A percentile compares a stretch with the other conserved stretches of the same genome.
Conservation (phyloP, 2,113 vertebrate species). For the Seriola aureovittata region DNA sequence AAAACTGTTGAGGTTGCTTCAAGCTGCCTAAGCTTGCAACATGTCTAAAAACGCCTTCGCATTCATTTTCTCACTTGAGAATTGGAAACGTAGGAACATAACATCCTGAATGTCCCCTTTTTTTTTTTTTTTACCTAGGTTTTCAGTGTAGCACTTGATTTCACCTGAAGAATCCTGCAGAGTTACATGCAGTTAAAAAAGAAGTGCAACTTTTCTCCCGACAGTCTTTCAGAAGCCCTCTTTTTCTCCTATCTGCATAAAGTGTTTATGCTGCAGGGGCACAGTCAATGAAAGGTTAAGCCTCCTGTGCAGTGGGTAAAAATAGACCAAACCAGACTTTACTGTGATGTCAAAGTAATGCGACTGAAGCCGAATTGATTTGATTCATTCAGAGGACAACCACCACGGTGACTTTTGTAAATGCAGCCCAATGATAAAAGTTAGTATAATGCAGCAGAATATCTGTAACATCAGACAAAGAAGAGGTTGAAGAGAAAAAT, state of each 20-base stretch:
- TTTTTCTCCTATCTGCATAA: background rate
- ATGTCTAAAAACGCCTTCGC: background rate
- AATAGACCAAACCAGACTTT: conserved; percentile 34
- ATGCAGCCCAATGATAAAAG: background rate
- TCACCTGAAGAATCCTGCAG: conserved; percentile 28
- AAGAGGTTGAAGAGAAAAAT: background rate
- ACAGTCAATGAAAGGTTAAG: conserved; percentile 54
- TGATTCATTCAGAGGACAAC: conserved; percentile 3
- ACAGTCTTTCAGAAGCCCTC: conserved; percentile 10
- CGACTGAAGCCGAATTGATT: background rate
- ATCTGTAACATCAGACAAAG: background rate
- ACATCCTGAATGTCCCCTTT: conserved; percentile 42
- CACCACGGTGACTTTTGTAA: background rate
- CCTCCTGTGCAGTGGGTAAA: conserved; percentile 31
- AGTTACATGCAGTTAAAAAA: conserved; percentile 1
- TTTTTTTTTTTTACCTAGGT: background rate
- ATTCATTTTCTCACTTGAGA: background rate
- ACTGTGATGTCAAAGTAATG: conserved; percentile 34
- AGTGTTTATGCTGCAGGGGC: conserved; percentile 48
- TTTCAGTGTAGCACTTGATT: background rate
- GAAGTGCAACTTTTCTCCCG: conserved; percentile 8
- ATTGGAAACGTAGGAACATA: background rate
- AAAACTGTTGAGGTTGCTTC: conserved; percentile 5
- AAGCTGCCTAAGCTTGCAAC: background rate
- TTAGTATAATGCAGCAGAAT: background rate